phyloP scores from a whole-genome alignment of 2,888 invertebrate genomes.

The Apamea sordens region DNA sequence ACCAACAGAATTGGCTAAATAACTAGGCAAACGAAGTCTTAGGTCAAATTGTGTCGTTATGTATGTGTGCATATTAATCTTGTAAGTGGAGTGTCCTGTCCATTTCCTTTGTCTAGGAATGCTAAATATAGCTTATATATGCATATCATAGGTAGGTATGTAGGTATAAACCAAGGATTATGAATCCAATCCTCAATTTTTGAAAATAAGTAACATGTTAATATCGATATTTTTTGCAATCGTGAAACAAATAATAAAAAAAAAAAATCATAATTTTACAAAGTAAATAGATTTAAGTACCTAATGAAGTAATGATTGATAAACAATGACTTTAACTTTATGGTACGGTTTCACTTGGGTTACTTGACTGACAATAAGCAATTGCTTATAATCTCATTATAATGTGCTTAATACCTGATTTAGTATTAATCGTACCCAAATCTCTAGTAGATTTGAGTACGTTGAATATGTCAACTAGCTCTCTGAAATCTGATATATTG shows the following conservation, averaged over 20 bases:
- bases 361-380: neutral
- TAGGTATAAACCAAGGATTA: neutral
- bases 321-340: neutral
- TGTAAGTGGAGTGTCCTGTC: conserved; percentile 45
- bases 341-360: no score
- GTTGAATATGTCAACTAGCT: no score
- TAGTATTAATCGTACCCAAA: neutral
- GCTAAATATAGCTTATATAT: neutral
- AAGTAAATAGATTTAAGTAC: neutral
- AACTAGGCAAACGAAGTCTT: conserved; percentile 10
- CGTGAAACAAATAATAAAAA: neutral
- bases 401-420: neutral
- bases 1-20: neutral
- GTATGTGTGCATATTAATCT: conserved; percentile 23
- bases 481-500: no score
- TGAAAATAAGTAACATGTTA: neutral
- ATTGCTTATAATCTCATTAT: neutral
- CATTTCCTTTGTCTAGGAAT: neutral
- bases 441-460: neutral
- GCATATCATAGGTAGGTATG: neutral
- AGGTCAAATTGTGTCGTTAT: conserved; percentile 26
- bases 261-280: neutral
- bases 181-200: neutral
- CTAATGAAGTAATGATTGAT: neutral
- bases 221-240: neutral